Evolutionary conservation across 2,888 invertebrate species (phyloP).

Genomic region (Ectemnius cavifrons): DNA sequence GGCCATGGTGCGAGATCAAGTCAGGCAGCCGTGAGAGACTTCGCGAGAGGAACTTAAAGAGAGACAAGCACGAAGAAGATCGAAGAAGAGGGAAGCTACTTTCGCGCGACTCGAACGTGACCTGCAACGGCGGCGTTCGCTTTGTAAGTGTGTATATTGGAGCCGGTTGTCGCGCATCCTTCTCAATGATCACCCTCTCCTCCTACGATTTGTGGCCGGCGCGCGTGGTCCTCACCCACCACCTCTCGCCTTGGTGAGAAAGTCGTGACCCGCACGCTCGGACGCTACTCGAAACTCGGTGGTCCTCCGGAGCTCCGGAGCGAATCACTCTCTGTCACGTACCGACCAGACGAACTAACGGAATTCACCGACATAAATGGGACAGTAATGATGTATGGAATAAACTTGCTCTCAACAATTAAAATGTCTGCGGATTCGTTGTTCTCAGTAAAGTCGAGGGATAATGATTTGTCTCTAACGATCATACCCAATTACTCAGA

Average conservation of each 20-base stretch:
- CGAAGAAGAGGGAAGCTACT: conserved; percentile 13
- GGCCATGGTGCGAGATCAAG: conserved; percentile 12
- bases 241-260: not conserved
- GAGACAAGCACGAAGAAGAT: not conserved
- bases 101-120: conserved; percentile 34
- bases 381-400: no score
- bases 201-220: not conserved
- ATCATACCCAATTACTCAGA: no score
- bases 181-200: conserved; percentile 15
- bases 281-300: no score
- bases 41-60: conserved; percentile 16
- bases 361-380: no score
- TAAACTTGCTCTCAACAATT: no score
- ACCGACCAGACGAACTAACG: no score
- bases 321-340: no score
- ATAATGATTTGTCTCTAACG: no score
- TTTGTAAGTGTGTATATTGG: conserved; percentile 13
- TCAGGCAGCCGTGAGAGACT: not conserved
- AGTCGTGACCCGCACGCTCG: conserved; percentile 1
- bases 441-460: no score
- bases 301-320: no score
- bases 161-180: conserved; percentile 6
- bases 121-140: conserved; percentile 2
- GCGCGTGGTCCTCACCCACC: conserved; percentile 1
- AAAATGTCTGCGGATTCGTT: no score